phyloP scores from a whole-genome alignment of 2,888 invertebrate species.

The Lypha dubia region DNA sequence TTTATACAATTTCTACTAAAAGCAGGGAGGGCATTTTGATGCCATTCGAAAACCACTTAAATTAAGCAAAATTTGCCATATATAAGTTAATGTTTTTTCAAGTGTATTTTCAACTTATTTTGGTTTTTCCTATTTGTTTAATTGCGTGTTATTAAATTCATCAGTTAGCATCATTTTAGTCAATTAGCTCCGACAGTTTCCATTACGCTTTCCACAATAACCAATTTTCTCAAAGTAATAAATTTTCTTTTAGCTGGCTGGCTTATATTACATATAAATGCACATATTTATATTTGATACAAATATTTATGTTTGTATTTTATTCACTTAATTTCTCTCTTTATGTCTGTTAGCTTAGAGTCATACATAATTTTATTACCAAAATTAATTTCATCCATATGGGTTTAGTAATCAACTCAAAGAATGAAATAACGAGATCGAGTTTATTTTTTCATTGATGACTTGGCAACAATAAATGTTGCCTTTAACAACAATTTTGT shows the following conservation, averaged over 20 bases:
- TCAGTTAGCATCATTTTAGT: not conserved
- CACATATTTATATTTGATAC: slow-evolving; percentile 12
- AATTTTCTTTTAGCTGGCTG: not conserved
- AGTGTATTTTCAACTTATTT: too few relatives aligned
- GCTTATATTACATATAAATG: slow-evolving; percentile 8
- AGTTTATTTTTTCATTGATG: not conserved
- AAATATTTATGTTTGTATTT: not conserved
- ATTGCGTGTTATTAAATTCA: not conserved
- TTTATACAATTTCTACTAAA: too few relatives aligned
- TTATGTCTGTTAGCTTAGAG: not conserved
- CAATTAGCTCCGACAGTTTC: not conserved
- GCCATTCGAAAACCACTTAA: too few relatives aligned
- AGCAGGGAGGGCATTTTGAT: too few relatives aligned
- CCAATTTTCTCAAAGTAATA: not conserved
- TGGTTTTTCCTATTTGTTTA: not conserved
- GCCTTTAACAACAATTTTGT: not conserved
- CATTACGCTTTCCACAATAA: not conserved
- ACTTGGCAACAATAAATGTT: not conserved
- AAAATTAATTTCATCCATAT: slow-evolving; percentile 2
- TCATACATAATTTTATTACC: not conserved
- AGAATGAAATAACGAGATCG: not conserved
- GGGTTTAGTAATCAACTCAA: not conserved
- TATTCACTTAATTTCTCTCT: not conserved
- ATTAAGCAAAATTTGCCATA: too few relatives aligned
- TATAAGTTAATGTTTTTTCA: too few relatives aligned